These are phyloP conservation scores for Goniozus legneri DNA, from an alignment of 1,140 invertebrate genomes.

Conservation along the genomic window DNA sequence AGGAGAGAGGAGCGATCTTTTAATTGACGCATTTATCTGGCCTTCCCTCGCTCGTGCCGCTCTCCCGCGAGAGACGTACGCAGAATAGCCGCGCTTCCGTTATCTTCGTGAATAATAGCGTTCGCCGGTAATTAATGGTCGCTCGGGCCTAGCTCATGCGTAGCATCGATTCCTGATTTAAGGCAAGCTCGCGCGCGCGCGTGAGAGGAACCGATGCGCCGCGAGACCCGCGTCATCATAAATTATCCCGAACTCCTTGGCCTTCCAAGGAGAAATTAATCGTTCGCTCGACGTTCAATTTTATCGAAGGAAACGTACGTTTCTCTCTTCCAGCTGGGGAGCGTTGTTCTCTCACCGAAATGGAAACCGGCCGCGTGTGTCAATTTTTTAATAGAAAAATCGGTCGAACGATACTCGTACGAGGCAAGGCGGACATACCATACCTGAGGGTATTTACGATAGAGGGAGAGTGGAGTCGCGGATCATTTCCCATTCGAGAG, in stretches of 20 bases:
- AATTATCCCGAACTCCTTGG: no score
- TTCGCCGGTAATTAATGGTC: not conserved
- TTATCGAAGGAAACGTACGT: no score
- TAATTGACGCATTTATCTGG: constrained; percentile 27
- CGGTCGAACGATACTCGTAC: not conserved
- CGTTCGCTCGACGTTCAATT: no score
- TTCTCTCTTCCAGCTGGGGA: no score
- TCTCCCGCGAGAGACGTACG: no score
- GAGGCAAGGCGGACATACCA: constrained; percentile 10
- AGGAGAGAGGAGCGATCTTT: constrained; percentile 12
- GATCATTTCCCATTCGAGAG: not conserved
- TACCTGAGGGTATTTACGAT: constrained; percentile 3
- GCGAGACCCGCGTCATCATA: no score
- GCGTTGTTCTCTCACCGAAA: no score
- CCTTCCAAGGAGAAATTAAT: no score
- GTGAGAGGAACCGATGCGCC: no score
- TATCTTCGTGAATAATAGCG: not conserved
- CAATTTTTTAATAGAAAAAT: not conserved
- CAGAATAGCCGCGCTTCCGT: not conserved
- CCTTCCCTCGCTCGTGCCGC: not conserved
- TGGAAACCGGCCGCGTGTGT: no score
- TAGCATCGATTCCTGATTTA: not conserved
- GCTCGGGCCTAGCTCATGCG: not conserved
- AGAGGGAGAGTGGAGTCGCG: not conserved
- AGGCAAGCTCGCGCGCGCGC: not conserved